Conservation (phyloP, 2,113 vertebrate genomes). For the Mus spicilegus region DNA sequence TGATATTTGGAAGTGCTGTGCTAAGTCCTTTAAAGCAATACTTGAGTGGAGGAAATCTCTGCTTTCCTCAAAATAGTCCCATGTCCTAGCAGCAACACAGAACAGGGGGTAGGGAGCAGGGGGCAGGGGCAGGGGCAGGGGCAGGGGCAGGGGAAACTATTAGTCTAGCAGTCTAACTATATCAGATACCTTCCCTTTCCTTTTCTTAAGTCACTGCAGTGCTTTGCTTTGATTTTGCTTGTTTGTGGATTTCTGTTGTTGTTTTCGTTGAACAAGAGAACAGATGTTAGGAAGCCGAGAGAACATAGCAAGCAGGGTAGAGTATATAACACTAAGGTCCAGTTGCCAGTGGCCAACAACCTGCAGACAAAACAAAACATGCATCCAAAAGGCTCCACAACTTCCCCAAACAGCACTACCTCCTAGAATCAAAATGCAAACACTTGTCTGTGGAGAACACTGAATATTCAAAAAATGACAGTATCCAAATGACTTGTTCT, state of each 20-base stretch:
- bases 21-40: constrained; percentile 15
- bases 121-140: too few species aligned
- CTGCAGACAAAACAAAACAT: not conserved
- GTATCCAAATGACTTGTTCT: not conserved
- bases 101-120: not conserved
- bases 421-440: not conserved
- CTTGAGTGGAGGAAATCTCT: not conserved
- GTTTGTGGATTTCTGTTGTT: not conserved
- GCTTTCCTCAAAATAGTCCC: not conserved
- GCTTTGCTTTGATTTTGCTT: too few species aligned
- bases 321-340: not conserved
- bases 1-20: not conserved
- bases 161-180: not conserved
- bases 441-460: not conserved
- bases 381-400: not conserved
- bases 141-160: not conserved
- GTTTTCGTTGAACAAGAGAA: not conserved
- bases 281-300: not conserved
- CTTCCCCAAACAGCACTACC: not conserved
- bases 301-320: not conserved
- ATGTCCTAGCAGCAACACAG: not conserved
- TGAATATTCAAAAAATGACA: not conserved
- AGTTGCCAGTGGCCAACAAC: not conserved
- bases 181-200: not conserved
- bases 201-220: not conserved